Conservation (phyloP, 2,113 vertebrate species). For the Neogale vison region DNA sequence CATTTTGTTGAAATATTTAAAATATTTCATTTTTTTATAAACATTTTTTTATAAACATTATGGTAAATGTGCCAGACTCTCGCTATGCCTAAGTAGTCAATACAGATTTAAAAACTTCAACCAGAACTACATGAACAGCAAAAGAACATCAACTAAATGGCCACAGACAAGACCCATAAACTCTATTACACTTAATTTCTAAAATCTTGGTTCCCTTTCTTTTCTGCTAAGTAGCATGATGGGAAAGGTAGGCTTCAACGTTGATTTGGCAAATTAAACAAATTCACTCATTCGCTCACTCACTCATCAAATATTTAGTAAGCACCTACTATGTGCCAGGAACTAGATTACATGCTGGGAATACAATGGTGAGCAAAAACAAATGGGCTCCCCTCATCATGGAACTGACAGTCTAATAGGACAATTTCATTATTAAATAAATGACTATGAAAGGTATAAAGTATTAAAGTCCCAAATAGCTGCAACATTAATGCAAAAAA, state of each 20-base stretch:
- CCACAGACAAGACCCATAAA: neutral
- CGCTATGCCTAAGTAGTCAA: neutral
- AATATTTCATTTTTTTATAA: neutral
- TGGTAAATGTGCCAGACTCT: neutral
- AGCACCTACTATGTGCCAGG: constrained; percentile 49
- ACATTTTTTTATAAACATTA: no score
- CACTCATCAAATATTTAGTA: constrained; percentile 51
- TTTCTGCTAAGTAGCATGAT: neutral
- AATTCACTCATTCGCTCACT: constrained; percentile 41
- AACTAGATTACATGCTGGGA: constrained; percentile 32
- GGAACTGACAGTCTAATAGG: constrained; percentile 40
- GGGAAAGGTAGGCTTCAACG: neutral
- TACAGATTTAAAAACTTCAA: neutral
- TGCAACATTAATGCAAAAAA: neutral
- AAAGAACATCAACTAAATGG: neutral
- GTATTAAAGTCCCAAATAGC: neutral
- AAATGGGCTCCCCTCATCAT: constrained; percentile 35
- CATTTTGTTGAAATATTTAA: constrained; percentile 10
- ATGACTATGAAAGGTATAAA: neutral
- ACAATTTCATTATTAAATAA: constrained; percentile 57
- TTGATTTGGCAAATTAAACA: constrained; percentile 20
- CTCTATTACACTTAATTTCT: neutral
- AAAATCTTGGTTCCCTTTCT: neutral
- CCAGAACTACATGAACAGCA: neutral
- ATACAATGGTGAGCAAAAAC: constrained; percentile 56